These are phyloP conservation scores for Rhabdomys pumilio DNA, from an alignment of 2,797 vertebrate genomes.

Conservation along the genomic window DNA sequence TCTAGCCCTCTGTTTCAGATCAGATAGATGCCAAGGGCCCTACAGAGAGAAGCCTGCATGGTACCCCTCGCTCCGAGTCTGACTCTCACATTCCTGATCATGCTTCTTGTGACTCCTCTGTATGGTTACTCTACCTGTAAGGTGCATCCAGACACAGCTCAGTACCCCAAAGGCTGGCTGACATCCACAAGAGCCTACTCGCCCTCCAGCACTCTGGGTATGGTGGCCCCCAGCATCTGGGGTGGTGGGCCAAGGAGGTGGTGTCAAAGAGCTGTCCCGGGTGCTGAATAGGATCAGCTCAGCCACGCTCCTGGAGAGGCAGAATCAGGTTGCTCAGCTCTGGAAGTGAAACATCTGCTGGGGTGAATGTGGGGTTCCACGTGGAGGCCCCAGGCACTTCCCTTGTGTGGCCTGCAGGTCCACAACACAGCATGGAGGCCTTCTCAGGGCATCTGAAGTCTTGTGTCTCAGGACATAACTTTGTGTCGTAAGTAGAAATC, in stretches of 20 bases:
- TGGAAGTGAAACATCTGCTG: not conserved
- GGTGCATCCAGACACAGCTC: not conserved
- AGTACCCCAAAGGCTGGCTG: too few species aligned
- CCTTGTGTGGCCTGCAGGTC: not conserved
- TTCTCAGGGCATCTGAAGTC: not conserved
- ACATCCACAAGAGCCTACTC: too few species aligned
- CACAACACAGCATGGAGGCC: not conserved
- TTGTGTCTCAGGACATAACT: not conserved
- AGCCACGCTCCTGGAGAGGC: not conserved
- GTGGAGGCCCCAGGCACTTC: not conserved
- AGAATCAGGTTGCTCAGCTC: not conserved
- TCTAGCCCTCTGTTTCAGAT: conserved; percentile 67
- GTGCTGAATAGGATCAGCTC: conserved; percentile 65
- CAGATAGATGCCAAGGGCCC: not conserved
- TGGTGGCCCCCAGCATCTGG: not conserved
- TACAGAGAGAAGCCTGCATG: not conserved
- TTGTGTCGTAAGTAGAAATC: not conserved
- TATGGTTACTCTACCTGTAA: not conserved
- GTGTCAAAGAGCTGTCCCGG: conserved; percentile 57
- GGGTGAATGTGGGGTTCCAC: too few species aligned
- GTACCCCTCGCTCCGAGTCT: not conserved
- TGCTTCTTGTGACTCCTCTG: not conserved
- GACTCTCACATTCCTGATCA: not conserved
- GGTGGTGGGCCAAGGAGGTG: not conserved
- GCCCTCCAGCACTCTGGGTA: not conserved